Percentiles rank a stretch among this genome's conserved stretches.
phyloP scores from a whole-genome alignment of 2,113 vertebrate species.

The Stegastes partitus region DNA sequence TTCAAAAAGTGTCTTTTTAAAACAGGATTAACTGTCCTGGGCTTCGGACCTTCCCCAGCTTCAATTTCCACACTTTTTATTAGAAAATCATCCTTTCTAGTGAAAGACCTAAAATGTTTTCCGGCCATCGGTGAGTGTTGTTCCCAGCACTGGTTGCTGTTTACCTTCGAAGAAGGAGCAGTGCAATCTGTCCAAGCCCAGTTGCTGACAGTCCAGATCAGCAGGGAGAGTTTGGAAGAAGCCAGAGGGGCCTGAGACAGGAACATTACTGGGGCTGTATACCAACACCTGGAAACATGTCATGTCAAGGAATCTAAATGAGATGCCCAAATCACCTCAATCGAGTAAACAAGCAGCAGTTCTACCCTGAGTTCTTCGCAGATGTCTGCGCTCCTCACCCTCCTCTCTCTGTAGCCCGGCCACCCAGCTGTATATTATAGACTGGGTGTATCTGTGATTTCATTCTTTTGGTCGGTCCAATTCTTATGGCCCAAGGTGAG shows the following conservation, averaged over 20 bases:
- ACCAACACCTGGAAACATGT: constrained; percentile 81
- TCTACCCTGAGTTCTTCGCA: not conserved
- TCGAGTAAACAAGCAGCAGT: not conserved
- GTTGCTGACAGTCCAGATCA: constrained; percentile 81
- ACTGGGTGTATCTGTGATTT: not conserved
- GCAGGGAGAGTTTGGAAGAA: constrained; percentile 80
- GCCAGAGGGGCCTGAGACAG: constrained; percentile 71
- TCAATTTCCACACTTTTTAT: constrained; percentile 2
- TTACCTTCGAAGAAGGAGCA: constrained; percentile 59
- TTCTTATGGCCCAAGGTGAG: not conserved
- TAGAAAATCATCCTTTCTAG: constrained; percentile 7
- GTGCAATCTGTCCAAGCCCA: constrained; percentile 73
- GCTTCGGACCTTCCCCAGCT: not conserved
- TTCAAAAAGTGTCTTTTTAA: constrained; percentile 12
- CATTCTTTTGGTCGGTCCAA: constrained; percentile 3
- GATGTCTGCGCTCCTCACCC: no score
- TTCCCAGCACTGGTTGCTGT: constrained; percentile 63
- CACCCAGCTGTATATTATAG: not conserved
- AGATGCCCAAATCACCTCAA: not conserved
- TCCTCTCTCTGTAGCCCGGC: no score
- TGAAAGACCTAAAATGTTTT: not conserved
- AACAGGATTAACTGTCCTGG: constrained; percentile 25
- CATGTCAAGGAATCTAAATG: constrained; percentile 79
- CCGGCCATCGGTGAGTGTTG: not conserved
- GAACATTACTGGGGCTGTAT: constrained; percentile 87